Base-by-base conservation (phyloP, 2,888 invertebrate genomes). In the Beris chalybata region DNA sequence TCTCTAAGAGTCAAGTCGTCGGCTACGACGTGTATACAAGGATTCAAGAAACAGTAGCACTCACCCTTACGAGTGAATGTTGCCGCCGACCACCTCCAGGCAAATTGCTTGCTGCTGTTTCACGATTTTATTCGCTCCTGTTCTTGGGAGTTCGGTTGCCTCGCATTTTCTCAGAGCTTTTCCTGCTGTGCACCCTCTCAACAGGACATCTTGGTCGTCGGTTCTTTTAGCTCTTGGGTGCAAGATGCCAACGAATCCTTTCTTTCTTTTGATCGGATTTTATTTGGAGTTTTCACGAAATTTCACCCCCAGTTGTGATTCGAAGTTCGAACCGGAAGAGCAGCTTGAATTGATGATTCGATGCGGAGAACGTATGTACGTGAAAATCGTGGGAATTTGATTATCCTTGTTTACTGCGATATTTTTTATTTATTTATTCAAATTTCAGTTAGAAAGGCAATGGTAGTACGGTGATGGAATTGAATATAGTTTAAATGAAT, bases 161-260 rank as follows among this genome's bases (percentile, higher is more conserved):
- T 64, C 64, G 55, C 31, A 54, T 31, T 32, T 32, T 6, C 54
- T 22, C 2, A 4, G 56, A 64, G 57, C 57, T 58, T 67, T 50
- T 61, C 67, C 59, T 13, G 64, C 67, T 67, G 67, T 67, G 67
- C 64, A 57, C 45, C 48, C 30, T 52, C 58, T 48, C 55, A 29
- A 61, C 50, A 64, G 65, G 48, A 45, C n/a, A 13, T 55, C 5
- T 5, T 38, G 5, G 38, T 9, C 38, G 38, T 38, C 1, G 1
- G 38, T 38, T 5, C 9, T 38, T 9, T 38, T 38, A 38, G 38
- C 38, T 38, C 38, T 38, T 38, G 38, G 63, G 13, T 50, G 50
- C 50, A 38, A 38, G 7, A 38, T 7, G 38, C 5, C 38, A 38
- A 7, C 9, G 9, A 38, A 38, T 38, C 38, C 38, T 38, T 38